Evolutionary conservation across 2,113 vertebrate species (phyloP).

Genomic region (Galeopterus variegatus): DNA sequence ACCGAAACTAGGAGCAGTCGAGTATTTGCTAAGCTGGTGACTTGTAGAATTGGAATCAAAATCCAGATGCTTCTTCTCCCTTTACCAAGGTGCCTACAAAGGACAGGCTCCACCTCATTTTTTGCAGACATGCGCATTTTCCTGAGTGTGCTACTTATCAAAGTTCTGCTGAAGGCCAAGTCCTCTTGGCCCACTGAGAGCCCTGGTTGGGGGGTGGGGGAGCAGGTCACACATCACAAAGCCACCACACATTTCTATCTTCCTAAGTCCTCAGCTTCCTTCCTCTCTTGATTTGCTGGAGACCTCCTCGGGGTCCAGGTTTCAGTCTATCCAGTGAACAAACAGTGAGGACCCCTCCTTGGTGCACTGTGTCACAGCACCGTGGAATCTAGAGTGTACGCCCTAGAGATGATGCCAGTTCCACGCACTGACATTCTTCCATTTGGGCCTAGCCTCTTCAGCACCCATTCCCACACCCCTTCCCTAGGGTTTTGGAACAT

Average conservation of each 20-base stretch:
- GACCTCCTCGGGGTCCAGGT: background rate
- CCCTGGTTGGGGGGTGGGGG: no score
- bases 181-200: background rate
- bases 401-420: accelerated
- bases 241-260: accelerated
- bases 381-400: accelerated
- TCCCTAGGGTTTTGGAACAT: background rate
- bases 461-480: background rate
- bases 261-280: background rate
- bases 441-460: background rate
- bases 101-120: background rate
- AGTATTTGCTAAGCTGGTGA: no score
- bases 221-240: no score
- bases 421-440: background rate
- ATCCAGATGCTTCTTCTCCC: background rate
- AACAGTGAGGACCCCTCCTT: no score
- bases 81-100: background rate
- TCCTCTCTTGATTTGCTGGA: background rate
- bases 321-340: background rate
- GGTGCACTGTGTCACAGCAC: background rate
- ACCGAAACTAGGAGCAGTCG: background rate
- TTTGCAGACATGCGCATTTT: no score
- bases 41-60: background rate
- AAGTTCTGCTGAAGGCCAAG: background rate
- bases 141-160: background rate